phyloP scores from a whole-genome alignment of 2,888 invertebrate genomes.

The Hemaris fuciformis region DNA sequence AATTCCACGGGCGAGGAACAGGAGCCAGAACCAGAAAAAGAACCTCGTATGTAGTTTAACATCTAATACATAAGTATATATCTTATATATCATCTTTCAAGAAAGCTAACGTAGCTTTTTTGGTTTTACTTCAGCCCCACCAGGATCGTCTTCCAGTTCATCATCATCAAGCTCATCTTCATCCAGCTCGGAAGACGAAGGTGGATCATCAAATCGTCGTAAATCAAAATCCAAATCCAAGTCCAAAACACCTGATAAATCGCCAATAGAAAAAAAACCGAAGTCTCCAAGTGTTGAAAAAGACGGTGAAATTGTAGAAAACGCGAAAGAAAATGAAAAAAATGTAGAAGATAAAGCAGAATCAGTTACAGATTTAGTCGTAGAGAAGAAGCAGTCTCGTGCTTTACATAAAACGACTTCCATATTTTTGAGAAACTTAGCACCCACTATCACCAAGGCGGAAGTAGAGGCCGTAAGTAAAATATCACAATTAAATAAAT shows the following conservation, averaged over 20 bases:
- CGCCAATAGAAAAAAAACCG: constrained; percentile 55
- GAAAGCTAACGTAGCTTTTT: not conserved
- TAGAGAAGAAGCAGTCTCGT: constrained; percentile 79
- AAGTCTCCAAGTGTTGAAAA: constrained; percentile 62
- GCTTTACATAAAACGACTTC: constrained; percentile 97
- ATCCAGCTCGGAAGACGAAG: constrained; percentile 77
- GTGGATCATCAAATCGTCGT: constrained; percentile 55
- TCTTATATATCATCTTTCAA: not conserved
- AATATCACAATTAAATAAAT: not conserved
- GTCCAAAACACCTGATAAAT: constrained; percentile 68
- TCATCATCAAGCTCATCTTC: constrained; percentile 78
- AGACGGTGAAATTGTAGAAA: constrained; percentile 35
- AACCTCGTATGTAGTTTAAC: constrained; percentile 60
- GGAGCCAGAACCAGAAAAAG: constrained; percentile 55
- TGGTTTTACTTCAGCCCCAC: constrained; percentile 57
- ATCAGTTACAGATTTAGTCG: constrained; percentile 73
- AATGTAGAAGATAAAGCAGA: constrained; percentile 74
- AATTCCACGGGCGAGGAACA: constrained; percentile 66
- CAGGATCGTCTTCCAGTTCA: constrained; percentile 76
- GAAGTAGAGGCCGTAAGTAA: constrained; percentile 95
- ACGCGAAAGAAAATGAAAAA: constrained; percentile 54
- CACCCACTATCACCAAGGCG: constrained; percentile 96
- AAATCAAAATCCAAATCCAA: constrained; percentile 72
- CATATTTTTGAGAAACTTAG: constrained; percentile 97
- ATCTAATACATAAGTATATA: constrained; percentile 1